These are phyloP conservation scores for Pelecanoides urinatrix DNA, from an alignment of 2,113 vertebrate species.

Conservation along the genomic window DNA sequence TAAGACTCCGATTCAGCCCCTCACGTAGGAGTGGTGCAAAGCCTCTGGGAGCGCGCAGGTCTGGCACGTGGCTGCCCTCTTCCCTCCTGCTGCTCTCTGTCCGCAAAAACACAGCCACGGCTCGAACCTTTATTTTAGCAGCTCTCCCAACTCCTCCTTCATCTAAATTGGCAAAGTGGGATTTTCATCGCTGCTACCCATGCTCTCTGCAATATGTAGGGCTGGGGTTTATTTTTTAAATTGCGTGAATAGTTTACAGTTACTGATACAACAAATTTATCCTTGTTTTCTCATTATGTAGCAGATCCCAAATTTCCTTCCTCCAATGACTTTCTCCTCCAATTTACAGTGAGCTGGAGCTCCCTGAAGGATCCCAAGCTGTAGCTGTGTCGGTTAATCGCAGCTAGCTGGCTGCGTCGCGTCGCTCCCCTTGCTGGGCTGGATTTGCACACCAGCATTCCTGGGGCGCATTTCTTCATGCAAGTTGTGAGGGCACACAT, in stretches of 20 bases:
- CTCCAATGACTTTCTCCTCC: background rate
- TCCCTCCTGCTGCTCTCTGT: background rate
- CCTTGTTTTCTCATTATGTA: background rate
- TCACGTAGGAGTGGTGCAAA: background rate
- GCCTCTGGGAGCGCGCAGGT: accelerated
- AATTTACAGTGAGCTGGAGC: accelerated
- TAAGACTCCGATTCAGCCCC: accelerated
- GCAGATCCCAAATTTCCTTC: background rate
- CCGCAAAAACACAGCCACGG: background rate
- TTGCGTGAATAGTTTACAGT: background rate
- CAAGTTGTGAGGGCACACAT: accelerated
- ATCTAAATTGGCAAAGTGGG: background rate
- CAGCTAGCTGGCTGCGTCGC: accelerated
- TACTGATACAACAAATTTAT: background rate
- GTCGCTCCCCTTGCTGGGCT: accelerated
- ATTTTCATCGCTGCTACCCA: background rate
- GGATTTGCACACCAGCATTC: background rate
- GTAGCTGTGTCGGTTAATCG: accelerated
- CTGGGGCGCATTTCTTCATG: accelerated
- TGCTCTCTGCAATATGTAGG: background rate
- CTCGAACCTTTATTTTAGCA: background rate
- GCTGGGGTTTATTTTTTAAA: background rate
- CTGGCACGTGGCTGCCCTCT: background rate
- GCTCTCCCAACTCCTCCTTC: background rate
- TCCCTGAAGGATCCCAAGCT: background rate